These are phyloP conservation scores for Sycophaga agraensis DNA, from an alignment of 1,140 invertebrate genomes.

Conservation along the genomic window DNA sequence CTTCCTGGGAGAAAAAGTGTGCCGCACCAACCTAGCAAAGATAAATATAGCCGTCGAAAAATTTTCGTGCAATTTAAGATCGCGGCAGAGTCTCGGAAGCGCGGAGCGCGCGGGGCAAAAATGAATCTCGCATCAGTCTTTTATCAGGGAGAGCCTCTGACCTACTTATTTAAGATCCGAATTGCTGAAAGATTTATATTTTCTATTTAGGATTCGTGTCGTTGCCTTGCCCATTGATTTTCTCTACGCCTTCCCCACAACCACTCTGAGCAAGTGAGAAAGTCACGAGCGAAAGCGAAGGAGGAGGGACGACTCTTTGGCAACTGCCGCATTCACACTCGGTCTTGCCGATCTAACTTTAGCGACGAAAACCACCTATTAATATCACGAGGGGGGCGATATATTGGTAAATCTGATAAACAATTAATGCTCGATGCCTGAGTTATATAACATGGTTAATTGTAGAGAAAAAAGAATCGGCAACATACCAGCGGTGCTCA, in stretches of 20 bases:
- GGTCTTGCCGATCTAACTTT: too few relatives aligned
- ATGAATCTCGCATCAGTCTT: conserved; percentile 15
- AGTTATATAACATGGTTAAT: too few relatives aligned
- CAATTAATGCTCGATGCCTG: too few relatives aligned
- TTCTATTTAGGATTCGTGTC: conserved; percentile 22
- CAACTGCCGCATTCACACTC: too few relatives aligned
- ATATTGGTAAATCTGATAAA: too few relatives aligned
- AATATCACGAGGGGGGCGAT: too few relatives aligned
- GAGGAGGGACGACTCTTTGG: too few relatives aligned
- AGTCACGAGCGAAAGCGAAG: not conserved
- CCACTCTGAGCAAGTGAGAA: not conserved
- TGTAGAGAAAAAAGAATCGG: too few relatives aligned
- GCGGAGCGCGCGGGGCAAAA: conserved; percentile 1
- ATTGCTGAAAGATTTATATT: conserved; percentile 21
- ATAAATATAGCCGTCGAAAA: conserved; percentile 18
- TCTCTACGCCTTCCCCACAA: too few relatives aligned
- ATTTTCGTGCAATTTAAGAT: conserved; percentile 18
- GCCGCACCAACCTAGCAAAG: not conserved
- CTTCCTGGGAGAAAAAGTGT: not conserved
- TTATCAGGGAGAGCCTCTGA: not conserved
- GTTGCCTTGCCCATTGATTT: conserved; percentile 23
- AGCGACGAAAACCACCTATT: too few relatives aligned
- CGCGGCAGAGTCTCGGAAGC: too few relatives aligned
- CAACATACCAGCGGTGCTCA: too few relatives aligned
- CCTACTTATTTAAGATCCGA: conserved; percentile 22